Percentiles rank a stretch among this genome's conserved stretches.
These are phyloP conservation scores for Phalera bucephala DNA, from an alignment of 2,888 invertebrate species.

Conservation along the genomic window DNA sequence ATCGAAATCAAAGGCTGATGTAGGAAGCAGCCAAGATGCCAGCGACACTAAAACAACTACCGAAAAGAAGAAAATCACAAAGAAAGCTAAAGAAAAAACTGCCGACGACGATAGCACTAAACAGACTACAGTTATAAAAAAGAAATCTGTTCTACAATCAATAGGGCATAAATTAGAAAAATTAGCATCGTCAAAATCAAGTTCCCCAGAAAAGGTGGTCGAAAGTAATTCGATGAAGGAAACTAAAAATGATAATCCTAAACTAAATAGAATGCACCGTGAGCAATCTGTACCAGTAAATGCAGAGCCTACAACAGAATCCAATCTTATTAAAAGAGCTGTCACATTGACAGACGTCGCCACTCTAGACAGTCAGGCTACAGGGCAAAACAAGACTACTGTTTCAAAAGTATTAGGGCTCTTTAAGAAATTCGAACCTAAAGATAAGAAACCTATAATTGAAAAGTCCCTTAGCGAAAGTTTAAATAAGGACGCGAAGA, in stretches of 20 bases:
- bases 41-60: slow-evolving; percentile 50
- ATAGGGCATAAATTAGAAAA: slow-evolving; percentile 91
- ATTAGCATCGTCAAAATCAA: slow-evolving; percentile 79
- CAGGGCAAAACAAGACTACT: slow-evolving; percentile 83
- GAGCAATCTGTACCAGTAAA: slow-evolving; percentile 86
- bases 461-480: slow-evolving; percentile 52
- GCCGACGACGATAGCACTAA: slow-evolving; percentile 57
- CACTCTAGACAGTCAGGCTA: slow-evolving; percentile 58
- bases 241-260: slow-evolving; percentile 55
- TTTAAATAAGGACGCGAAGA: slow-evolving; percentile 32
- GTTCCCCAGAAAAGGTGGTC: slow-evolving; percentile 74
- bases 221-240: slow-evolving; percentile 48
- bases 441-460: slow-evolving; percentile 66
- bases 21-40: slow-evolving; percentile 47
- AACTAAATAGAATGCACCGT: slow-evolving; percentile 83
- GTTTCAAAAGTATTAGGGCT: slow-evolving; percentile 90
- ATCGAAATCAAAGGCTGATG: slow-evolving; percentile 72
- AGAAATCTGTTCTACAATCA: slow-evolving; percentile 87
- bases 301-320: slow-evolving; percentile 82
- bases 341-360: slow-evolving; percentile 88
- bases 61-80: slow-evolving; percentile 72
- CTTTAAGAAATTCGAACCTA: slow-evolving; percentile 88
- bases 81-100: slow-evolving; percentile 67
- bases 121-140: slow-evolving; percentile 67
- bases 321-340: slow-evolving; percentile 87